A percentile compares a stretch with the other conserved stretches of the same genome.
These are phyloP conservation scores for Gambusia holbrooki DNA, from an alignment of 2,113 vertebrate species.

Conservation along the genomic window DNA sequence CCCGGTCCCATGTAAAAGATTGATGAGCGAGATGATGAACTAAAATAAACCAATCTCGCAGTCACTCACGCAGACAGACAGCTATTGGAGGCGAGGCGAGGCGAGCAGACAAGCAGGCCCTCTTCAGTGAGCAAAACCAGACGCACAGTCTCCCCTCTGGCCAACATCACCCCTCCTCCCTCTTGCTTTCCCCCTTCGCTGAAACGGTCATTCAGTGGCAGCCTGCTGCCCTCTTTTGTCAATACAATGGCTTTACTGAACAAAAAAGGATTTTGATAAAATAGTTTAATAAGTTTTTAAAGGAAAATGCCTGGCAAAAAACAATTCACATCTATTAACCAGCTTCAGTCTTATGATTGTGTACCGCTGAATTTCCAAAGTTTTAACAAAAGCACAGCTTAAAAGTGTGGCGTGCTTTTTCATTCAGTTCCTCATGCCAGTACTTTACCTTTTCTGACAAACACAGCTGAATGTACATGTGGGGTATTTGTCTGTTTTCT, in stretches of 20 bases:
- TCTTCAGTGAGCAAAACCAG: constrained; percentile 62
- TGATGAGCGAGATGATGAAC: constrained; percentile 79
- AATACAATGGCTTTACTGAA: constrained; percentile 56
- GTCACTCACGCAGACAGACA: constrained; percentile 71
- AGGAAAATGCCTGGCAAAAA: background rate
- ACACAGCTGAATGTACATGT: background rate
- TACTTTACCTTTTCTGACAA: background rate
- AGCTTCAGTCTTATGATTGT: no score
- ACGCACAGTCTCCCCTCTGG: constrained; percentile 40
- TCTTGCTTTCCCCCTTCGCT: background rate
- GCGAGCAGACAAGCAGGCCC: constrained; percentile 47
- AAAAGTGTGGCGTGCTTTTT: background rate
- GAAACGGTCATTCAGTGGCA: constrained; percentile 62
- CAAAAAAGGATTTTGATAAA: constrained; percentile 4
- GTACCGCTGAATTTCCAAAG: no score
- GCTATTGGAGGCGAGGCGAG: constrained; percentile 39
- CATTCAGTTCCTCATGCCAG: background rate
- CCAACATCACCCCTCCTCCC: constrained; percentile 24
- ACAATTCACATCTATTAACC: background rate
- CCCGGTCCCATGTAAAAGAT: constrained; percentile 78
- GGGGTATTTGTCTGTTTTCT: background rate
- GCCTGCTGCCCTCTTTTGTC: constrained; percentile 80
- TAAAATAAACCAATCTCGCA: constrained; percentile 80
- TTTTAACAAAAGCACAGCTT: no score
- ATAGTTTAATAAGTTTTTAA: background rate